Evolutionary conservation across 2,888 invertebrate genomes (phyloP).

Genomic region (Gari tellinella): DNA sequence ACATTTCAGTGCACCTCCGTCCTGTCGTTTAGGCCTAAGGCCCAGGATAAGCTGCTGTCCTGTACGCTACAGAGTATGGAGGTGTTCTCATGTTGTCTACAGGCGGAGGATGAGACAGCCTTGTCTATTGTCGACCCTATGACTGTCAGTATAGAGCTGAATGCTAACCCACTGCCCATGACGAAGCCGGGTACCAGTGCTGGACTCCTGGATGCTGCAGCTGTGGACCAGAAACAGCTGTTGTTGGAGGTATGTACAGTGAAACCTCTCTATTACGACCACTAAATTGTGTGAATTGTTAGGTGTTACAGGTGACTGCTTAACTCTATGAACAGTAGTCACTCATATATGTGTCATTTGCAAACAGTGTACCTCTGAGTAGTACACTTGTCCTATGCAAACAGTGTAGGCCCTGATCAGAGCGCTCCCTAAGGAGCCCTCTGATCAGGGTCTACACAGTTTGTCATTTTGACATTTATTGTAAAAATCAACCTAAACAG

Average conservation of each 20-base stretch:
- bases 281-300: no score
- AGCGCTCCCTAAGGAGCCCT: no score
- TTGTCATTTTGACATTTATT: no score
- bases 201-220: slow-evolving; percentile 77
- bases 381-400: no score
- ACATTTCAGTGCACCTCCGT: slow-evolving; percentile 92
- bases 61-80: slow-evolving; percentile 95
- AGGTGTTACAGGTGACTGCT: no score
- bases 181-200: slow-evolving; percentile 64
- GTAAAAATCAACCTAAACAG: no score
- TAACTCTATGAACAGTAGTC: no score
- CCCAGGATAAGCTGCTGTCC: slow-evolving; percentile 90
- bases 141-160: slow-evolving; percentile 87
- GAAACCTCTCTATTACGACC: no score
- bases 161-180: slow-evolving; percentile 76
- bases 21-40: slow-evolving; percentile 90
- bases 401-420: no score
- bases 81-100: slow-evolving; percentile 95
- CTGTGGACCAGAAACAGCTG: slow-evolving; percentile 74
- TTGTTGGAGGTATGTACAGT: slow-evolving; percentile 77
- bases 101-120: slow-evolving; percentile 96
- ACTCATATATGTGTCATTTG: no score
- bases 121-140: slow-evolving; percentile 97
- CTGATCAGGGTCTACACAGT: no score
- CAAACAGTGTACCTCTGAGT: no score